Evolutionary conservation across 2,797 vertebrate genomes (phyloP).

Genomic region (Allobates femoralis): DNA sequence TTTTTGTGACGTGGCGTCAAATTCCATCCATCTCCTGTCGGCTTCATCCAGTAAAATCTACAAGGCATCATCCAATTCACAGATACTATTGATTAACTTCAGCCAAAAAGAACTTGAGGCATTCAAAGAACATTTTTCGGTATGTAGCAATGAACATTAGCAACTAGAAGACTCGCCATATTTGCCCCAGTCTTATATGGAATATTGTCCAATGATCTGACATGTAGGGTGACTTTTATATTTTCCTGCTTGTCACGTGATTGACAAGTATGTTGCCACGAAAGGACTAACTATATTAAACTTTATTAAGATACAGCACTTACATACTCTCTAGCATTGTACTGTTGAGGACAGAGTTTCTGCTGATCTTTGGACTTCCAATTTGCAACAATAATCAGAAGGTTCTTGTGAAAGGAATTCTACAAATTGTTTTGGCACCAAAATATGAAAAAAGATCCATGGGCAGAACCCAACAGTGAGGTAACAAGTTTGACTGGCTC

Average conservation of each 20-base stretch:
- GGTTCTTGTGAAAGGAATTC: too few species aligned
- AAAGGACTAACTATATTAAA: too few species aligned
- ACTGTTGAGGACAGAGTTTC: too few species aligned
- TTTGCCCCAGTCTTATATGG: neutral
- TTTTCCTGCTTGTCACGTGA: neutral
- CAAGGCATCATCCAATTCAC: neutral
- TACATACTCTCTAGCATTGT: too few species aligned
- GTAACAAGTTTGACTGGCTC: neutral
- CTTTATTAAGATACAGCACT: too few species aligned
- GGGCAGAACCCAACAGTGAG: neutral
- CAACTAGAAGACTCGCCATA: neutral
- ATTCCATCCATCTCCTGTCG: slow-evolving; percentile 79
- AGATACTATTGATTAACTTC: neutral
- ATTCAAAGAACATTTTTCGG: neutral
- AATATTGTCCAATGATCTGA: neutral
- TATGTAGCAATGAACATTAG: neutral
- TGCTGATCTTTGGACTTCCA: neutral
- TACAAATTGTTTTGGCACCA: too few species aligned
- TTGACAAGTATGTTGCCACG: neutral
- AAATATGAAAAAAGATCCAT: too few species aligned
- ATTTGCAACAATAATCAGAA: neutral
- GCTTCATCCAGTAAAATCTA: slow-evolving; percentile 83
- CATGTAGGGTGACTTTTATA: neutral
- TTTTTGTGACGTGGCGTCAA: slow-evolving; percentile 73
- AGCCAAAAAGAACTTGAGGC: neutral